Conservation (phyloP, 2,888 invertebrate genomes). For the Marasmarcha lunaedactyla region DNA sequence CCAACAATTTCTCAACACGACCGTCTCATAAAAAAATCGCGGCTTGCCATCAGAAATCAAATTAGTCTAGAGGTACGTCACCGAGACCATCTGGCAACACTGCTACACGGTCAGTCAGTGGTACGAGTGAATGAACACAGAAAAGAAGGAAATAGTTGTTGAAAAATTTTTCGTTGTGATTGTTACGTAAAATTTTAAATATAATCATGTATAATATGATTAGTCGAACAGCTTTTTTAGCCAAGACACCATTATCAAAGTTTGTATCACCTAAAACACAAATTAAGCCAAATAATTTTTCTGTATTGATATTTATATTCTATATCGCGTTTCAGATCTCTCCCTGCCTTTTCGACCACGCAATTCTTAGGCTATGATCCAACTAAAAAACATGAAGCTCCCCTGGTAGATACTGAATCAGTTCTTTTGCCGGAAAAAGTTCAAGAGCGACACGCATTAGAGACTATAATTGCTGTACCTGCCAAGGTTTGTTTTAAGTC, state of each 20-base stretch:
- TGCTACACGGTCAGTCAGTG: too few relatives aligned
- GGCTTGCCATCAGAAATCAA: too few relatives aligned
- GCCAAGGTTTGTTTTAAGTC: constrained; percentile 41
- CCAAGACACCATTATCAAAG: background rate
- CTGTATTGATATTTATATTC: too few relatives aligned
- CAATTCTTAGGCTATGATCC: constrained; percentile 26
- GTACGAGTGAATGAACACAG: too few relatives aligned
- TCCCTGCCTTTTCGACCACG: constrained; percentile 39
- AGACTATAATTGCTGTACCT: constrained; percentile 69
- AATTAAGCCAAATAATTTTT: too few relatives aligned
- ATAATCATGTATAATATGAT: background rate
- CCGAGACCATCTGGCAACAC: too few relatives aligned
- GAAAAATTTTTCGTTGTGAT: background rate
- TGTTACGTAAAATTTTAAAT: background rate
- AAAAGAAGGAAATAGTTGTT: too few relatives aligned
- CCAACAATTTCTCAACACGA: too few relatives aligned
- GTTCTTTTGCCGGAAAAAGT: constrained; percentile 59
- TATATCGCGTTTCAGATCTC: constrained; percentile 41
- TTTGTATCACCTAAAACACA: too few relatives aligned
- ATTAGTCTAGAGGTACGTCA: too few relatives aligned
- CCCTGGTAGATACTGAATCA: constrained; percentile 56
- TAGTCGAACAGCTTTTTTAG: background rate
- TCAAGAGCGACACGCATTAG: constrained; percentile 45
- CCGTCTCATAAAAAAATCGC: too few relatives aligned
- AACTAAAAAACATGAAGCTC: constrained; percentile 45